Evolutionary conservation across 2,888 invertebrate genomes (phyloP), one percentile per base, ranked within the genome.

Genomic region (Trichogramma dendrolimi): DNA sequence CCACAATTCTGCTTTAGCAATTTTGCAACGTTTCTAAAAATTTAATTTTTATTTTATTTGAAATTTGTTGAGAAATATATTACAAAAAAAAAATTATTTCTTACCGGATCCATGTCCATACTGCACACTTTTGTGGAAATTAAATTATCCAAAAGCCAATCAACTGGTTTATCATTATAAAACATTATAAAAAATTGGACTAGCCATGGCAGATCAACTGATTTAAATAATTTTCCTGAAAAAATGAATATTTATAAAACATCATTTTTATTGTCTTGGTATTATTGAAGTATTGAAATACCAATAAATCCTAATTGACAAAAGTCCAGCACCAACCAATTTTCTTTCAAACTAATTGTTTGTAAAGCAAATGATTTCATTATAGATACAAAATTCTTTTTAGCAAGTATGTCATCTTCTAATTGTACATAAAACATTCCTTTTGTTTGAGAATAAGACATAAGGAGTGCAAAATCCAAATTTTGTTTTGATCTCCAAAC

Each of bases 401-500:
- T 94, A 0, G 95, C 91, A 43, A 96, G 81, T 57, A 97, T 92
- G 75, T 97, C 96, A 75, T 97, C 96, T 79, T 97, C 96, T 6
- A 97, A 81, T 84, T 96, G 92, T 14, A 96, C 86, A 76, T 96
- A 97, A 79, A 91, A 96, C 0, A 87, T 87, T 62, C 91, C 96
- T 75, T 90, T 90, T 0, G 90, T 85, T 72, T 92, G 91, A 0
- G 92, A 91, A 74, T 96, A 96, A 61, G 95, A 89, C 96, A 97
- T 97, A 10, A 97, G 82, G 78, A 91, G 97, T 0, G 94, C 89
- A 73, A 91, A 94, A 77, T 97, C 96, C 61, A 96, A 81, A 77
- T 96, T 96, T 78, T 97, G 96, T 73, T 97, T 97, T 4, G 95
- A 92, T 58, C 96, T 83, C 96, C 96, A 97, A 58, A 87, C 85